Conservation (phyloP, 2,113 vertebrate species). For the Emydocephalus ijimae region DNA sequence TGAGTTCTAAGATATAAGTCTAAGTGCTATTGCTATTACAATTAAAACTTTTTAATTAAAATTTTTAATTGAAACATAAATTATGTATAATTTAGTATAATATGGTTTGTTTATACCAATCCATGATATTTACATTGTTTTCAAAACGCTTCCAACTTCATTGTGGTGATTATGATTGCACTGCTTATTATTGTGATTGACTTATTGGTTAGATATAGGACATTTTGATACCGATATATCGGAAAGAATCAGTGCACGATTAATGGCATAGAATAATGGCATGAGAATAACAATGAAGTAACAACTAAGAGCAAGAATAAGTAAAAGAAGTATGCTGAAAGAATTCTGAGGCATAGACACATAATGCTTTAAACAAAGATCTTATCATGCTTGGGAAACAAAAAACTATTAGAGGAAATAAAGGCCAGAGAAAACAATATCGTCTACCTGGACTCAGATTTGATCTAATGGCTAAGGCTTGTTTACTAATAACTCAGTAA, state of each 20-base stretch:
- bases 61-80: too few relatives aligned
- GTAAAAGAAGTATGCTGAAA: background rate
- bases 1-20: too few relatives aligned
- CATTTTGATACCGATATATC: background rate
- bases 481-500: background rate
- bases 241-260: background rate
- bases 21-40: too few relatives aligned
- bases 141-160: background rate
- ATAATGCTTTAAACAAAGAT: background rate
- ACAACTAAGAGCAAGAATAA: background rate
- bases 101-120: background rate
- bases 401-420: background rate
- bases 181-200: background rate
- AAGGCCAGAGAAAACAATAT: background rate
- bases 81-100: background rate
- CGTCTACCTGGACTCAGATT: background rate
- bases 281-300: background rate
- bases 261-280: background rate
- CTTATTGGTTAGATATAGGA: background rate
- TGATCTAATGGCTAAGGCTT: background rate
- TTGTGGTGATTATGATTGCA: background rate
- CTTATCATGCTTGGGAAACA: background rate
- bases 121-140: background rate
- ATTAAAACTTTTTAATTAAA: too few relatives aligned
- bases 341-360: background rate